These are phyloP conservation scores for Callorhinus ursinus DNA, from an alignment of 2,113 vertebrate species.

Conservation along the genomic window DNA sequence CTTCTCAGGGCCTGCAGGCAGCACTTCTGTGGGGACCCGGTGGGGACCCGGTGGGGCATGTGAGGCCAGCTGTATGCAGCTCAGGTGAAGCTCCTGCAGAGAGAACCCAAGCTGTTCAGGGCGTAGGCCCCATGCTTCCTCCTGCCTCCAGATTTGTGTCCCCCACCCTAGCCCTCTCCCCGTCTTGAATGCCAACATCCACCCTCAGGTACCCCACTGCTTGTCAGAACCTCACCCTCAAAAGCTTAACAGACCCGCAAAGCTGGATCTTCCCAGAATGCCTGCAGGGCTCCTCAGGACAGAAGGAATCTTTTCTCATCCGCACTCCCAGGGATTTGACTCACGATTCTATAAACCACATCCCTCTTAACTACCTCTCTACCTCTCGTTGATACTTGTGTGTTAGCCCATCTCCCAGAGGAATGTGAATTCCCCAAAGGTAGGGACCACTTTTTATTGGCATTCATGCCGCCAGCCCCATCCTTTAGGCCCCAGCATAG, in stretches of 20 bases:
- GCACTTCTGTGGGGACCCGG: background rate
- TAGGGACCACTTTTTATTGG: fast-evolving
- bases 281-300: background rate
- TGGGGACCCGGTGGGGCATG: fast-evolving
- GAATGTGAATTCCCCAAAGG: fast-evolving
- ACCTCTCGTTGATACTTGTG: fast-evolving
- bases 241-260: background rate
- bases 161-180: fast-evolving
- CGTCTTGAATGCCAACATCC: background rate
- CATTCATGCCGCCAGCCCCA: too few relatives aligned
- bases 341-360: fast-evolving
- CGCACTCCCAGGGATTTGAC: fast-evolving
- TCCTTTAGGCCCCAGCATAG: fast-evolving
- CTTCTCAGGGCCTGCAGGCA: background rate
- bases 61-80: fast-evolving
- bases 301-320: background rate
- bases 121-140: fast-evolving
- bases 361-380: fast-evolving
- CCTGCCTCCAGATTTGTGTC: fast-evolving
- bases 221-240: background rate
- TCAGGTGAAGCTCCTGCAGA: background rate
- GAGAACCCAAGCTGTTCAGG: too few relatives aligned
- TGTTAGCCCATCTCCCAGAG: fast-evolving
- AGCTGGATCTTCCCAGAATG: background rate
- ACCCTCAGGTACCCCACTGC: fast-evolving